A percentile compares a stretch with the other conserved stretches of the same genome.
These are phyloP conservation scores for Apodemus speciosus DNA, from an alignment of 2,113 vertebrate genomes.

Conservation along the genomic window DNA sequence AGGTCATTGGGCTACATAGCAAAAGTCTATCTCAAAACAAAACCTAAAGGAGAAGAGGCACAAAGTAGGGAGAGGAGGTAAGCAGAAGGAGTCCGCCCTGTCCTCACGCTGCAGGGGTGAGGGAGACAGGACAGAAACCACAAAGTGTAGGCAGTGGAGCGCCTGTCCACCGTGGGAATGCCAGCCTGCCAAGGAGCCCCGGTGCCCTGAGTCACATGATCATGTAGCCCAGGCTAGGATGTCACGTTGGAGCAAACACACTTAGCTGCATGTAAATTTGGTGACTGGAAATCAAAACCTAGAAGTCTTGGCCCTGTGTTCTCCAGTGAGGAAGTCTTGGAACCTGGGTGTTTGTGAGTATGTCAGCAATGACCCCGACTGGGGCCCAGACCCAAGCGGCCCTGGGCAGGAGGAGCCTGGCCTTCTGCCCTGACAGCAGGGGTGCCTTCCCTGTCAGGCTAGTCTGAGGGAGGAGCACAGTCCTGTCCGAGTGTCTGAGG, in stretches of 20 bases:
- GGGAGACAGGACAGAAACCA: not conserved
- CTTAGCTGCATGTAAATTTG: no score
- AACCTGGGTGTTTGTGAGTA: no score
- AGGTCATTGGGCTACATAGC: not conserved
- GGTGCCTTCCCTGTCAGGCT: no score
- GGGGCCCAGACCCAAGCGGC: not conserved
- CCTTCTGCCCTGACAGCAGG: not conserved
- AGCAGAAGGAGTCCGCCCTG: no score
- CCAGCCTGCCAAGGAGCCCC: not conserved
- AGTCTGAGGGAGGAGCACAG: not conserved
- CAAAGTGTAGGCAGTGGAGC: no score
- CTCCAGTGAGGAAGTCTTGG: not conserved
- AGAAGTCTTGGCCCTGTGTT: not conserved
- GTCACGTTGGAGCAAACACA: not conserved
- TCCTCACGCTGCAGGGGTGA: not conserved
- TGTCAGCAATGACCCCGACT: not conserved
- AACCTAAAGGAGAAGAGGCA: not conserved
- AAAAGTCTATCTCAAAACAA: not conserved
- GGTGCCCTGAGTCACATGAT: not conserved
- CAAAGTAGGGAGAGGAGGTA: accelerated
- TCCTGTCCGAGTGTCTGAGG: not conserved
- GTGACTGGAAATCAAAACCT: not conserved
- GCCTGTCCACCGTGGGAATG: not conserved
- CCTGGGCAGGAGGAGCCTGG: not conserved
- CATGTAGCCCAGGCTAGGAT: not conserved